Conservation (phyloP, 2,113 vertebrate species). For the Gobius niger region DNA sequence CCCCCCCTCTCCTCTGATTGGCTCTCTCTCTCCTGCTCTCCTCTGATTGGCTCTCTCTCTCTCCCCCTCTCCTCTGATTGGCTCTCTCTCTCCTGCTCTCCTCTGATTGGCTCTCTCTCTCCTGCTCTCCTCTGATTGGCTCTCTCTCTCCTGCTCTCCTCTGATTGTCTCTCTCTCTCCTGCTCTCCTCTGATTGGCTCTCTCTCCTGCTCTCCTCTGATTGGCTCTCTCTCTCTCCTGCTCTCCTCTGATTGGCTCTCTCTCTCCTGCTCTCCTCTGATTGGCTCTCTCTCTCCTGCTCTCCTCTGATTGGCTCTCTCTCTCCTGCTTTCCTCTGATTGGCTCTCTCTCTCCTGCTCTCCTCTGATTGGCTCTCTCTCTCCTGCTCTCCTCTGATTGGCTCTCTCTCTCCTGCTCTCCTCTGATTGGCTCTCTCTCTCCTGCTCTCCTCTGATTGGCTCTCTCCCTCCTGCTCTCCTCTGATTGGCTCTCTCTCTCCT, state of each 20-base stretch:
- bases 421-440: background rate
- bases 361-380: background rate
- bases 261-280: background rate
- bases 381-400: too few species aligned
- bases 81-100: background rate
- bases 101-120: background rate
- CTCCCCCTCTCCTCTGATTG: background rate
- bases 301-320: background rate
- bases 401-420: too few species aligned
- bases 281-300: background rate
- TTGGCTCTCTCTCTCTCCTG: background rate
- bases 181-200: background rate
- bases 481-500: too few species aligned
- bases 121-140: background rate
- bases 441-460: too few species aligned
- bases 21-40: background rate
- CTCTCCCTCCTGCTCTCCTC: too few species aligned
- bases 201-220: background rate
- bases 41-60: background rate
- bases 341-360: background rate
- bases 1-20: background rate
- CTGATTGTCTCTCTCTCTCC: background rate
- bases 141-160: background rate
- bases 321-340: background rate
- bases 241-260: background rate